These are phyloP conservation scores for Heliconius ethilla DNA, from an alignment of 2,888 invertebrate species.

Conservation along the genomic window DNA sequence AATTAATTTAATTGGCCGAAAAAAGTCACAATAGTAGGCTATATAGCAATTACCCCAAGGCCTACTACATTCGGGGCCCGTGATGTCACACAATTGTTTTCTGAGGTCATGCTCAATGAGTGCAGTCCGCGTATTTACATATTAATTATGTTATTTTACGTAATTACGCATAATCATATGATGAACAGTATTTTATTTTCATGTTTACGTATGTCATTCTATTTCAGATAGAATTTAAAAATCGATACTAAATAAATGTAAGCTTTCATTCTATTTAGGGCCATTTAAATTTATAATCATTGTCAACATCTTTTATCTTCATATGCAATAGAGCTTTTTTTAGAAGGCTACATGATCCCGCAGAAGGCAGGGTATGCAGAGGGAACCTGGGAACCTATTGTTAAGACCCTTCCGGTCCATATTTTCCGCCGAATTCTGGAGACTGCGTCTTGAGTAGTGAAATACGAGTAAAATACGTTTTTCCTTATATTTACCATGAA, in stretches of 20 bases:
- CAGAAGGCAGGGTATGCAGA: too few relatives aligned
- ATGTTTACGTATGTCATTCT: neutral
- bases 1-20: conserved; percentile 37
- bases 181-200: neutral
- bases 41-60: conserved; percentile 43
- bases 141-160: conserved; percentile 36
- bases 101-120: conserved; percentile 45
- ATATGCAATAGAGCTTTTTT: too few relatives aligned
- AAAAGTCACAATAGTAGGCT: conserved; percentile 40
- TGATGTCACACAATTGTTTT: conserved; percentile 51
- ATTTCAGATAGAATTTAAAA: neutral
- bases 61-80: conserved; percentile 44
- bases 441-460: too few relatives aligned
- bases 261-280: too few relatives aligned
- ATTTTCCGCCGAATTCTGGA: too few relatives aligned
- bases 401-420: too few relatives aligned
- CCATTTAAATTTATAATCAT: too few relatives aligned
- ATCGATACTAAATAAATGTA: too few relatives aligned
- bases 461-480: neutral
- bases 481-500: conserved; percentile 54
- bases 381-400: too few relatives aligned
- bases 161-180: conserved; percentile 23
- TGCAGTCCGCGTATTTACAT: conserved; percentile 44
- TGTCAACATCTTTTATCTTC: too few relatives aligned
- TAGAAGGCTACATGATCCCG: too few relatives aligned